A percentile compares a stretch with the other conserved stretches of the same genome.
Conservation (phyloP, 1,140 invertebrate species). For the Drosophila kikkawai region DNA sequence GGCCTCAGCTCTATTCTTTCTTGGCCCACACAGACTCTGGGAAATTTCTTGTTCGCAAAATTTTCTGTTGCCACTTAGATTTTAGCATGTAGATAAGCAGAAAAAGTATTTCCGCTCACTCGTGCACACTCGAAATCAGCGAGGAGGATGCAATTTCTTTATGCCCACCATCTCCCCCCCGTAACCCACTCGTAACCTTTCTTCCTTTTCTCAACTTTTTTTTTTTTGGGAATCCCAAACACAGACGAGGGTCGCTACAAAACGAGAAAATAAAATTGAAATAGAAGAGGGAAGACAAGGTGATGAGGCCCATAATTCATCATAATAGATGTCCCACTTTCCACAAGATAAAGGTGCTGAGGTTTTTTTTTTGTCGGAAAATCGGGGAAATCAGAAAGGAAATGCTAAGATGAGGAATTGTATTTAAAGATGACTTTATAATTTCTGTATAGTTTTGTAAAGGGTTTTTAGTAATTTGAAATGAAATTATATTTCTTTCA, state of each 20-base stretch:
- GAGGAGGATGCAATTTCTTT: slow-evolving; percentile 54
- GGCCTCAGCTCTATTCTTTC: slow-evolving; percentile 21
- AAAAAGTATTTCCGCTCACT: slow-evolving; percentile 74
- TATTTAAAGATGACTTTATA: background rate
- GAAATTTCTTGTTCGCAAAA: slow-evolving; percentile 41
- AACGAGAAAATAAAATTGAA: no score
- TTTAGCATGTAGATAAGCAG: slow-evolving; percentile 71
- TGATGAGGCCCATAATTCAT: slow-evolving; percentile 47
- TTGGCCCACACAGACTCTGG: slow-evolving; percentile 15
- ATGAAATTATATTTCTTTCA: no score
- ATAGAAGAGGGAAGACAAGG: slow-evolving; percentile 14
- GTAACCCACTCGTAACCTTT: slow-evolving; percentile 10
- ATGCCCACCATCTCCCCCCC: background rate
- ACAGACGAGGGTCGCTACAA: slow-evolving; percentile 40
- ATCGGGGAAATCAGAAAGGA: background rate
- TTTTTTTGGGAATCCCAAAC: slow-evolving; percentile 5
- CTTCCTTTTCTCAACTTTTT: background rate
- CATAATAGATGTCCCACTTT: slow-evolving; percentile 44
- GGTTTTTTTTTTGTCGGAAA: background rate
- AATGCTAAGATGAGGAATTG: background rate
- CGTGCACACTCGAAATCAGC: slow-evolving; percentile 59
- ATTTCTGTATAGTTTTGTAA: background rate
- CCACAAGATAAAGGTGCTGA: slow-evolving; percentile 31
- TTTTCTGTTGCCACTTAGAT: slow-evolving; percentile 74
- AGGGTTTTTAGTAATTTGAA: no score